Evolutionary conservation across 2,888 invertebrate species (phyloP), one percentile per base, ranked within the genome.

Genomic region (Psylliodes chrysocephalus): DNA sequence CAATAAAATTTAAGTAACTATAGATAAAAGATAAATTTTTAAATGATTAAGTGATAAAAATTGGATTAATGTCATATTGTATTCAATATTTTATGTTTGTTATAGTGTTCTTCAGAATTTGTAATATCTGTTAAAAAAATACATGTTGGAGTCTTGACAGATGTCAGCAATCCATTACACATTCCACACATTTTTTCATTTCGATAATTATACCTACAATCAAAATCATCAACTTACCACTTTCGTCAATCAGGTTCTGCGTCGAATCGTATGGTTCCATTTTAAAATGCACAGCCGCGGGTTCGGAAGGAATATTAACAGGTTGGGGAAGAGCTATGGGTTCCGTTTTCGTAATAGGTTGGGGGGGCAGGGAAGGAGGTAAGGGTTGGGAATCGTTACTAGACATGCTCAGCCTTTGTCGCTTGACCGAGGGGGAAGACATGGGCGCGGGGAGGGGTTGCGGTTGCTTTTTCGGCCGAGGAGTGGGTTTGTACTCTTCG

Each of bases 211-310:
- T n/a, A n/a, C n/a, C n/a, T n/a, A n/a, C n/a, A n/a, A n/a, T n/a
- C n/a, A n/a, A n/a, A n/a, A n/a, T n/a, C n/a, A n/a, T n/a, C n/a
- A n/a, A 12, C 44, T 47, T 28, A 59, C 57, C 57, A 64, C 71
- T 70, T 30, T 79, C 78, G 51, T 79, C 78, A 10, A 72, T 72
- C 38, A 76, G 67, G 4, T 74, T 72, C 68, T 77, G 77, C 38
- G 69, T 72, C 47, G 73, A 75, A 55, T 82, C 82, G 52, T 78
- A 79, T 2, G 82, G 82, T 77, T 82, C 82, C 77, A 81, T 77
- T 77, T 82, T 82, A 67, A 82, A 79, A 51, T 81, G 78, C 54
- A 80, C 73, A 60, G 55, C 64, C 8, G 47, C 17, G 30, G 67
- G 69, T 68, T 70, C 71, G 0, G 67, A 65, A 1, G 56, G 25